phyloP scores from a whole-genome alignment of 2,888 invertebrate genomes.

The Drosophila borealis region DNA sequence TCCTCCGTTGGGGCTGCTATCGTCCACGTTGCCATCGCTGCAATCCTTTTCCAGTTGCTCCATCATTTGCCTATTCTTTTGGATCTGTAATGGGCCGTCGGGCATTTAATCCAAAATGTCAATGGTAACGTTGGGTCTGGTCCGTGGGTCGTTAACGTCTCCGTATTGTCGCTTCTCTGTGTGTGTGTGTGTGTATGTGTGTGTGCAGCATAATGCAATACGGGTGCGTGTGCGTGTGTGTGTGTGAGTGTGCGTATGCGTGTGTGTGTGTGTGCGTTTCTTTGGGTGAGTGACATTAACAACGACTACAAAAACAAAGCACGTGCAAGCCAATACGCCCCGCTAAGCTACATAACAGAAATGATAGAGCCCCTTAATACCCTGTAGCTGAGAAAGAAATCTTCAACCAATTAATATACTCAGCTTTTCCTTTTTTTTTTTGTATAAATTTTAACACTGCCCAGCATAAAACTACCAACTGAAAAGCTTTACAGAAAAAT shows the following conservation, averaged over 20 bases:
- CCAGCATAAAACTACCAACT: too few species aligned
- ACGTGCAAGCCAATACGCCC: constrained; percentile 27
- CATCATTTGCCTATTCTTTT: constrained; percentile 96
- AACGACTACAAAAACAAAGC: neutral
- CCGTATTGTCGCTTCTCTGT: neutral
- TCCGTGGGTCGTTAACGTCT: constrained; percentile 12
- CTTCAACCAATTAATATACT: too few species aligned
- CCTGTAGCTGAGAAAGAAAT: neutral
- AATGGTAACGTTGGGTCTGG: constrained; percentile 17
- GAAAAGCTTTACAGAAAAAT: too few species aligned
- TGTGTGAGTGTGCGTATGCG: neutral
- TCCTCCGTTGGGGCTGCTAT: constrained; percentile 35
- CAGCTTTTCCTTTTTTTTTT: too few species aligned
- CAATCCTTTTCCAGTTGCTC: constrained; percentile 83
- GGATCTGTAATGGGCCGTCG: constrained; percentile 89
- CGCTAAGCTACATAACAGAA: neutral
- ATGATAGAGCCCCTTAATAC: neutral
- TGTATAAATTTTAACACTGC: too few species aligned
- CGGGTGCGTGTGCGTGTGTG: constrained; percentile 1
- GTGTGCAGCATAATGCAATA: neutral
- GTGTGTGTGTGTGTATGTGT: constrained; percentile 6
- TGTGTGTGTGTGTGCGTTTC: neutral
- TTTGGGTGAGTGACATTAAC: neutral
- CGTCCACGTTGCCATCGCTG: constrained; percentile 46
- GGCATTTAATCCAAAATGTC: constrained; percentile 72